A percentile compares a stretch with the other conserved stretches of the same genome.
Conservation (phyloP, 1,140 invertebrate species). For the Drosophila orena region DNA sequence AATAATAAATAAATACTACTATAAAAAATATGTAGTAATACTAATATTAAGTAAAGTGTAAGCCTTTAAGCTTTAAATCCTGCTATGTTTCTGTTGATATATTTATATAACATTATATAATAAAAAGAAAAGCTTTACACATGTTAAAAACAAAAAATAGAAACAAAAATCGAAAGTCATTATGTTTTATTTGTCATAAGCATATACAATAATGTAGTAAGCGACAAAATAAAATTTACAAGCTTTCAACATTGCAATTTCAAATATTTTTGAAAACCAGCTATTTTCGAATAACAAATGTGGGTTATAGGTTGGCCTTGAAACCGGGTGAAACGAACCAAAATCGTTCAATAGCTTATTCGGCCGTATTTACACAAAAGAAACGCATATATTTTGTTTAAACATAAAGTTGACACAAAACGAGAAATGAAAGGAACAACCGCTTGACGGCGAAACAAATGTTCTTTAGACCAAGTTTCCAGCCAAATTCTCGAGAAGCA, state of each 20-base stretch:
- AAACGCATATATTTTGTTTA: constrained; percentile 1
- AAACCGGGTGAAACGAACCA: constrained; percentile 30
- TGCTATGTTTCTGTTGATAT: too few relatives aligned
- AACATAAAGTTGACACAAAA: background rate
- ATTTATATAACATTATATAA: too few relatives aligned
- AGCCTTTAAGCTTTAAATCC: too few relatives aligned
- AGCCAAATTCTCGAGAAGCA: constrained; percentile 14
- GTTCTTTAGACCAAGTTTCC: constrained; percentile 20
- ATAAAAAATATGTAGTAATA: too few relatives aligned
- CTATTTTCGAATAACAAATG: constrained; percentile 1
- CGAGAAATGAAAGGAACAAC: constrained; percentile 12
- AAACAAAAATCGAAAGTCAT: too few relatives aligned
- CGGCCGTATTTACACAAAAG: constrained; percentile 18
- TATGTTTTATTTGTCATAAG: too few relatives aligned
- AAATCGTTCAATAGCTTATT: constrained; percentile 16
- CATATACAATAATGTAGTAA: too few relatives aligned
- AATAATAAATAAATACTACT: background rate
- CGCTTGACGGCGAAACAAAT: constrained; percentile 13
- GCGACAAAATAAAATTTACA: too few relatives aligned
- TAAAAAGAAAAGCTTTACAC: too few relatives aligned
- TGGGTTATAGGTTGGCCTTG: constrained; percentile 31
- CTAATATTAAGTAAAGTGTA: too few relatives aligned
- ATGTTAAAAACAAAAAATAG: too few relatives aligned
- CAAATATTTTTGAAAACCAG: background rate
- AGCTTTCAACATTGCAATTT: too few relatives aligned